These are phyloP conservation scores for Isichthys henryi DNA, from an alignment of 2,113 vertebrate genomes.

Conservation along the genomic window DNA sequence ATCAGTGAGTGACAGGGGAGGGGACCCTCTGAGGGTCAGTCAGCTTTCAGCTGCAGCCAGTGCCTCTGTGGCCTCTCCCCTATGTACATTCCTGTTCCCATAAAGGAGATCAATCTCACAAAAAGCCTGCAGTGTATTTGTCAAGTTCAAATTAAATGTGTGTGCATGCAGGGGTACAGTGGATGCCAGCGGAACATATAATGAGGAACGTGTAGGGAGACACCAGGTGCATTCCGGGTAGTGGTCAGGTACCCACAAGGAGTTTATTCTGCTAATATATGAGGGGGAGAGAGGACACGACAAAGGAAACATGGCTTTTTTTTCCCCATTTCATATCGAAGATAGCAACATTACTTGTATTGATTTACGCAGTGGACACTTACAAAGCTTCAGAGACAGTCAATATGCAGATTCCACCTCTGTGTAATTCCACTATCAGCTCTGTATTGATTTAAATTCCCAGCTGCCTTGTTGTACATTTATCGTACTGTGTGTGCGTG, in stretches of 20 bases:
- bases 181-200: not conserved
- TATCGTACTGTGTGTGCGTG: slow-evolving; percentile 13
- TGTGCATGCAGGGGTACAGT: not conserved
- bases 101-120: not conserved
- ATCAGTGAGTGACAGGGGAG: not conserved
- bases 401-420: slow-evolving; percentile 31
- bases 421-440: slow-evolving; percentile 26
- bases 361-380: slow-evolving; percentile 26
- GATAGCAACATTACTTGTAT: slow-evolving; percentile 24
- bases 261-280: not conserved
- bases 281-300: not conserved
- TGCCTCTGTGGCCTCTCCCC: not conserved
- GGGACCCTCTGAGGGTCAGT: not conserved
- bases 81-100: not conserved
- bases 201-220: not conserved
- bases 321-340: slow-evolving; percentile 16
- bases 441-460: slow-evolving; percentile 30
- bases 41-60: not conserved
- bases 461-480: slow-evolving; percentile 26
- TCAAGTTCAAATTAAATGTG: not conserved
- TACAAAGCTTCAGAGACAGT: slow-evolving; percentile 24
- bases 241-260: not conserved
- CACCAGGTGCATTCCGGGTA: not conserved
- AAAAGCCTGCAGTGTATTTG: not conserved
- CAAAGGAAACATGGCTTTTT: not conserved